Conservation (phyloP, 92 coral and sea anemone species). For the Porites divaricata region DNA sequence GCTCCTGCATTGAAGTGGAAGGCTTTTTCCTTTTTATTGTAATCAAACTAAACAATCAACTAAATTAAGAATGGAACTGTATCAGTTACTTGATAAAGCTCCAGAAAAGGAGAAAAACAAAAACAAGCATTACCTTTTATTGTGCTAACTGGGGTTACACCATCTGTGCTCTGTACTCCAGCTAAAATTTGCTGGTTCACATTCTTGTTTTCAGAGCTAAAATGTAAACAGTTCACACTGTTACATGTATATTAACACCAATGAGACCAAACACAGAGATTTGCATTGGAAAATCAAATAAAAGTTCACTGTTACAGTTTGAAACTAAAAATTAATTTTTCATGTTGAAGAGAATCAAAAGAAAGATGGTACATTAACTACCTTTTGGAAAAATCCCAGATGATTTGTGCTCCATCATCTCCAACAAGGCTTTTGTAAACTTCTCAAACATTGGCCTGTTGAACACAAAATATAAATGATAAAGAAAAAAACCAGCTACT, state of each 20-base stretch:
- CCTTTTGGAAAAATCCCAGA: conserved; percentile 22
- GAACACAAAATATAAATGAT: not conserved
- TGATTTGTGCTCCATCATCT: conserved; percentile 2
- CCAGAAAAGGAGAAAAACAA: not conserved
- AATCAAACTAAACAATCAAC: no score
- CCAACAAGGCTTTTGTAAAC: conserved; percentile 16
- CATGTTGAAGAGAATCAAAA: not conserved
- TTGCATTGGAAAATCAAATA: not conserved
- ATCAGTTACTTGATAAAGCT: no score
- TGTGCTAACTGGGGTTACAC: conserved; percentile 1
- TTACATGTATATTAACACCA: not conserved
- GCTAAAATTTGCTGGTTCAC: conserved; percentile 15
- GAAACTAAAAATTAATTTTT: no score
- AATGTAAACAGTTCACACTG: not conserved
- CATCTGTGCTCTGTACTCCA: conserved; percentile 26
- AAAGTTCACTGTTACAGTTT: not conserved
- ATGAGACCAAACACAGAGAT: not conserved
- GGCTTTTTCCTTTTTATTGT: no score
- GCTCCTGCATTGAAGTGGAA: no score
- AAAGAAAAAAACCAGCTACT: no score
- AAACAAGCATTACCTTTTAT: conserved; percentile 13
- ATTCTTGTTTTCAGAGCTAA: conserved; percentile 20
- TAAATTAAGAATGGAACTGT: no score
- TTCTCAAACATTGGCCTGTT: conserved; percentile 13
- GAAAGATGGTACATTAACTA: not conserved